Base-by-base conservation (phyloP, 2,888 invertebrate species). In the Epirrita christyi region DNA sequence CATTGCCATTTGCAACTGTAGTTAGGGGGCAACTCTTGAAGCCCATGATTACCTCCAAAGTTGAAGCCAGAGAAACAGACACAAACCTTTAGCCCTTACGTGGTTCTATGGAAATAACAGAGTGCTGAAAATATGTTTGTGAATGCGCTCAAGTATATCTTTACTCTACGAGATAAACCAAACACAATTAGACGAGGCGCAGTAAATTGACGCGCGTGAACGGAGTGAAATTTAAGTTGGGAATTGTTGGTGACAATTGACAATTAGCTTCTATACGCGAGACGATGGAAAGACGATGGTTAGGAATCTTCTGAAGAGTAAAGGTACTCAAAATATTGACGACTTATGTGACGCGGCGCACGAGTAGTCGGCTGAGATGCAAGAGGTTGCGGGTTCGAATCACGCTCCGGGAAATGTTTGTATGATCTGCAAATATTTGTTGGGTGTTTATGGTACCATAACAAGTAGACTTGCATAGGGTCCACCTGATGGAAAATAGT, bases 161-260 rank as follows among this genome's bases (percentile, higher is more conserved):
- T 32, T 32, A 6, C 32, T 32, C 32, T 32, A 9, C 8, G 6
- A 32, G 21, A 4, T 4, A 21, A 32, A 32, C 2, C 29, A 29
- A 29, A 29, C 29, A 29, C 29, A 29, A 29, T 29, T 6, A 46
- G 37, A 14, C 10, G 34, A 37, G 27, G n/a, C 37, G 46, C 46
- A 34, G 28, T 38, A 38, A 48, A 48, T 38, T 21, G 21, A 1
- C 38, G 13, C 37, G 48, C 38, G 32, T 7, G 8, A 48, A 29
- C 38, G 48, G 14, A 37, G 48, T 38, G 38, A 48, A 48, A 48
- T 48, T 28, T 14, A 48, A 48, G 48, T 38, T 27, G 34, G 38
- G 48, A 21, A 46, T 21, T 13, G 32, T 21, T 21, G 21, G 21
- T 21, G 21, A 21, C 41, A 40, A 41, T 41, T 49, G 32, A 32